Evolutionary conservation across 2,797 vertebrate species (phyloP), one percentile per base, ranked within the genome.

Genomic region (Tapirus indicus): DNA sequence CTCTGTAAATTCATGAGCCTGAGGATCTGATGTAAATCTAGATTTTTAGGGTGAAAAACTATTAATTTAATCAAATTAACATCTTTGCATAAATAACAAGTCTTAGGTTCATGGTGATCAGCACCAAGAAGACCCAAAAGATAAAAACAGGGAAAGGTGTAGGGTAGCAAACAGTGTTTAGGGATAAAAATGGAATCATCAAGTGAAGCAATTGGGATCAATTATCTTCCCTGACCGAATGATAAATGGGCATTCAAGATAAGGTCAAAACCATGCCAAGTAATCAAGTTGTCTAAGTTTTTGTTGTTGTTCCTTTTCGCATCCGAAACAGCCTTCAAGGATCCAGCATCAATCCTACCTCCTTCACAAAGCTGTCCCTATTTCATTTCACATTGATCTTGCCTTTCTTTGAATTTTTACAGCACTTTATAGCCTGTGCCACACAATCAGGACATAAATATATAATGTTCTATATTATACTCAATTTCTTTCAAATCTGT

Each of bases 1-100:
- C 97, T 49, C 90, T 98, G 52, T 98, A 97, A 94, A 98, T 97
- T 94, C 97, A 91, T 97, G 98, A 95, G 97, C 97, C 96, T 97
- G 79, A 60, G 85, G 85, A 96, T 98, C 97, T 9, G 97, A 96
- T 21, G 98, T 97, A 95, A 99, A 98, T 88, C 98, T 98, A 41
- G 41, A 49, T 83, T 93, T 95, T 83, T 94, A 98, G 96, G 60
- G 60, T 80, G 35, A 86, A 80, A 93, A 95, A 16, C 13, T 14
- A 85, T 79, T 49, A 62, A 69, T 47, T 86, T 58, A 75, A 80
- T 75, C 11, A 86, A 85, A 60, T 44, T 52, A 69, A 86, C 25
- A 5, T 47, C 13, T 75, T 71, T 78, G 8, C 16, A 13, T 75
- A 62, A 93, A 14, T 52, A 72, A 16, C 32, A 68, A 79, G 18